Evolutionary conservation across 2,113 vertebrate species (phyloP), one percentile per base, ranked within the genome.

Genomic region (Semnornis frantzii): DNA sequence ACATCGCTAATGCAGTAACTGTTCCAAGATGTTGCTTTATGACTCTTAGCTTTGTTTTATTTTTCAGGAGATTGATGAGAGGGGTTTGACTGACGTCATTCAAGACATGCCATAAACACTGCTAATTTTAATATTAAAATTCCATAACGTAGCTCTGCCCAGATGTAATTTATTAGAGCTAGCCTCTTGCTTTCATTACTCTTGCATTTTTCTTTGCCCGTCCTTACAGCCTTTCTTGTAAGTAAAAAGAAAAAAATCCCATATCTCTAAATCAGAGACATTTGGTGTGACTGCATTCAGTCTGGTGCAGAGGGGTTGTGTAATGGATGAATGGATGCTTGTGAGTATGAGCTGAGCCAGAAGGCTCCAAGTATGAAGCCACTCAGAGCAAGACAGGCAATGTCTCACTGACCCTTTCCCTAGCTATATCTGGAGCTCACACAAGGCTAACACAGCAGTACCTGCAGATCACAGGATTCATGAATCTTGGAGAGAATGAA

Each of bases 41-140:
- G 52, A 60, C 33, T 71, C 46, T 90, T 72, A 92, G 20, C 16
- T 85, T 85, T 66, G 46, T 85, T 94, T 70, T 64, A 60, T 30
- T 81, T 92, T 86, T 72, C 55, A 39, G 73, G 94, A 84, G 48
- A 81, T 21, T 86, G 54, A 72, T 93, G 76, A 84, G 76, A 78
- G 17, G 31, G 2, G 5, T 33, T 81, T 93, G 65, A 57, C 69
- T 81, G 83, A 81, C 0, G 1, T 90, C 44, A 90, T 81, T 86
- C 70, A 92, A 83, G 27, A 55, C 62, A 75, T 46, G 30, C 8
- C 80, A 21, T 55, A 92, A 89, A 80, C 72, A 75, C 24, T 50
- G 23, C 23, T 90, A 68, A 84, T 90, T 90, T 90, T 64, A 83
- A 88, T 85, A 93, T 54, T 71, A 78, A 85, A 92, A 90, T 55